Evolutionary conservation across 2,113 vertebrate genomes (phyloP), one percentile per base, ranked within the genome.

Genomic region (Strix aluco): DNA sequence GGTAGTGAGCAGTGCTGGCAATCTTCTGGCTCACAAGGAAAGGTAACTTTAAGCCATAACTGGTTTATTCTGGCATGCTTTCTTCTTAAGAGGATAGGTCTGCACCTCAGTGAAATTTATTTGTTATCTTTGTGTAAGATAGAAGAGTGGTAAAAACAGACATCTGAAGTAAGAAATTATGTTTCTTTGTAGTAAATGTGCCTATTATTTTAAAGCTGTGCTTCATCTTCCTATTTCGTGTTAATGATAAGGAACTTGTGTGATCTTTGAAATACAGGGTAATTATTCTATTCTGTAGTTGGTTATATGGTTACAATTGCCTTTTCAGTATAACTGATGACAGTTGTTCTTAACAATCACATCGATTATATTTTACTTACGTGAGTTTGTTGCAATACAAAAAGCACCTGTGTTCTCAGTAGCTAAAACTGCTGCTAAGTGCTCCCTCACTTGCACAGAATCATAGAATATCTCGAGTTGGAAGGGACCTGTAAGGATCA

Each of bases 1-100:
- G 98, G 98, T 79, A 99, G 99, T 7, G 99, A 99, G 90, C 99
- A 99, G 95, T 99, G 99, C 82, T 99, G 99, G 99, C 99, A 99
- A 97, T 99, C 99, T 10, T 99, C 99, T 2, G 99, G 99, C 27
- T 99, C 99, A 1, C 99, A 99, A 97, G 99, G 99, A 86, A 99
- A 99, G 99, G 99, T 98, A 97, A 73, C 86, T 75, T 79, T 6
- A 51, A 46, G 16, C 46, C 5, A 4, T 36, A 36, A 51, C 22
- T 47, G 13, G 2, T 95, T 81, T 78, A 13, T 73, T 90, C 30
- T 63, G 63, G 22, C 42, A 8, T 36, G 4, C 13, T 65, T 88
- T 32, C 4, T 55, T 51, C 34, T 75, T 66, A 32, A 69, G 69
- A 84, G 21, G 14, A 9, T 57, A 61, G 36, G 4, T 59, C 34